Conservation (phyloP, 2,113 vertebrate genomes). For the Urocolius indicus region DNA sequence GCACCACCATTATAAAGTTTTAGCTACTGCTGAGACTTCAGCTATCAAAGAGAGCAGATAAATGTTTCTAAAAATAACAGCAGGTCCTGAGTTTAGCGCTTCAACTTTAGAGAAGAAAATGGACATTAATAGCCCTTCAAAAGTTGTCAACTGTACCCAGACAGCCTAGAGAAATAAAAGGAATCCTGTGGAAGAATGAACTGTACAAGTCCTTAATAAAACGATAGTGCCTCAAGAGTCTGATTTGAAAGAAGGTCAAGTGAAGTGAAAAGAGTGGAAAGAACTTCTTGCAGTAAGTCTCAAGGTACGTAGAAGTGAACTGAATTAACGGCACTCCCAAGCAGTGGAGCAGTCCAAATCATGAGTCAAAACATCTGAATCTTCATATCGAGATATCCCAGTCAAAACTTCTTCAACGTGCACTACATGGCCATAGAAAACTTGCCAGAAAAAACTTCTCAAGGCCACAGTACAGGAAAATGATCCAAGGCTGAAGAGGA, state of each 20-base stretch:
- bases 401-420: not conserved
- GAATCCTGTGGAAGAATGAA: not conserved
- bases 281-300: not conserved
- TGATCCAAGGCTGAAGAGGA: not conserved
- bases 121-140: not conserved
- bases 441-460: not conserved
- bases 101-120: conserved; percentile 18
- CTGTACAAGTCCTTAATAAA: not conserved
- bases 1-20: not conserved
- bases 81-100: not conserved
- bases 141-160: not conserved
- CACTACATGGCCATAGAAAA: not conserved
- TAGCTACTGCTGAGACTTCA: conserved; percentile 11
- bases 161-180: not conserved
- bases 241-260: not conserved
- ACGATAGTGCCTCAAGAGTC: not conserved
- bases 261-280: not conserved
- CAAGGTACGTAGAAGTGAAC: not conserved
- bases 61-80: not conserved
- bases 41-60: not conserved
- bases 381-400: not conserved
- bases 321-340: not conserved
- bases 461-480: not conserved
- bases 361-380: not conserved
- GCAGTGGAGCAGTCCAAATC: not conserved